Conservation (phyloP, 2,888 invertebrate species). For the Drosophila robusta region DNA sequence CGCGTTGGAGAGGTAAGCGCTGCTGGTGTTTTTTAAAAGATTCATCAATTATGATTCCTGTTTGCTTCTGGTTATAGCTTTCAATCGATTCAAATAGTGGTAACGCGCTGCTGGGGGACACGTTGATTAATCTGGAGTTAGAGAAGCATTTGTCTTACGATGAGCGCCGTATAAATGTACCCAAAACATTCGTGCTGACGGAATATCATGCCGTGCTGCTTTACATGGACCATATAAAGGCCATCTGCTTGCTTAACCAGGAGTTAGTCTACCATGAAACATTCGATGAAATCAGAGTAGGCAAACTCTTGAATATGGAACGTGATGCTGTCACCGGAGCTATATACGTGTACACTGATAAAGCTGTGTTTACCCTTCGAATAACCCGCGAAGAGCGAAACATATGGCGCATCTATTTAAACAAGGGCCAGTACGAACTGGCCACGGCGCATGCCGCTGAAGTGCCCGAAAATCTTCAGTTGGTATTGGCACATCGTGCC, state of each 20-base stretch:
- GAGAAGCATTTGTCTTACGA: slow-evolving; percentile 77
- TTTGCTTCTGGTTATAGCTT: slow-evolving; percentile 31
- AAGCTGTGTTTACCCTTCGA: slow-evolving; percentile 93
- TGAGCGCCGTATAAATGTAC: slow-evolving; percentile 85
- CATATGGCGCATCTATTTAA: slow-evolving; percentile 95
- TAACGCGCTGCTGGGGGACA: slow-evolving; percentile 62
- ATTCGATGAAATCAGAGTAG: slow-evolving; percentile 90
- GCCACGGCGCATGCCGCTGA: slow-evolving; percentile 94
- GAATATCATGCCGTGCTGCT: slow-evolving; percentile 95
- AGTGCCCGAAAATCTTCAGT: slow-evolving; percentile 92
- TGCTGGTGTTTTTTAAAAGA: background rate
- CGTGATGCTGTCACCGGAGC: slow-evolving; percentile 92
- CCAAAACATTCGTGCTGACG: slow-evolving; percentile 92
- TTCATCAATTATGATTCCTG: background rate
- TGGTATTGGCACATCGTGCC: slow-evolving; percentile 94
- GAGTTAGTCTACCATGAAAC: slow-evolving; percentile 94
- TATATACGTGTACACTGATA: slow-evolving; percentile 95
- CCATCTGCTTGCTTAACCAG: slow-evolving; percentile 93
- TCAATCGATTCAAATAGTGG: slow-evolving; percentile 50
- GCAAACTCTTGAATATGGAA: slow-evolving; percentile 91
- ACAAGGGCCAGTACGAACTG: slow-evolving; percentile 93
- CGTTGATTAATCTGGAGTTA: slow-evolving; percentile 67
- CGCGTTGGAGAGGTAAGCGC: slow-evolving; percentile 90
- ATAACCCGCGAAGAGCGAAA: slow-evolving; percentile 93
- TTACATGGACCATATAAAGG: slow-evolving; percentile 93